phyloP scores from a whole-genome alignment of 2,797 vertebrate species.

The Phoeniculus purpureus region DNA sequence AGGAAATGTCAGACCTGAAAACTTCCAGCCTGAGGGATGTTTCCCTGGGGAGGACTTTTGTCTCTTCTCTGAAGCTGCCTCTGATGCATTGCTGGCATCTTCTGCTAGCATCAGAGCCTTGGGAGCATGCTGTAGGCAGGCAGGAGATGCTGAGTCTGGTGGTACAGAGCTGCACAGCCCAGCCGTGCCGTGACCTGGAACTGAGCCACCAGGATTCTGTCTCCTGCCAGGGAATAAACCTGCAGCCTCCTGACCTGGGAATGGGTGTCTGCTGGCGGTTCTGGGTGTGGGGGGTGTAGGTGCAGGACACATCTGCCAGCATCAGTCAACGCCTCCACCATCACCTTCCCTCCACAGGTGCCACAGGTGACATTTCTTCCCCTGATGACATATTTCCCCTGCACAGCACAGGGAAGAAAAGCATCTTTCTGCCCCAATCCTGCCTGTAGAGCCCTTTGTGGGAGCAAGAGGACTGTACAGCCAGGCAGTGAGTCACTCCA shows the following conservation, averaged over 20 bases:
- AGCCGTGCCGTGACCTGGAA: not conserved
- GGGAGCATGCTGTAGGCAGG: not conserved
- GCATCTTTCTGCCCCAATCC: not conserved
- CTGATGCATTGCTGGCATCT: constrained; percentile 11
- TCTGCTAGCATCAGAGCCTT: not conserved
- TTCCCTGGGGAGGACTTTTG: constrained; percentile 14
- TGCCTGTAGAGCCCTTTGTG: not conserved
- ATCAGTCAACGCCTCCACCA: not conserved
- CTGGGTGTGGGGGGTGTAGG: not conserved
- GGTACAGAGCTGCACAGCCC: not conserved
- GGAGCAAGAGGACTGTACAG: not conserved
- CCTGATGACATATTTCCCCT: not conserved
- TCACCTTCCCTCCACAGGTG: fast-evolving
- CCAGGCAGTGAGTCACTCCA: not conserved
- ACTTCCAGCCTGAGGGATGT: constrained; percentile 12
- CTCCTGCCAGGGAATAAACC: not conserved
- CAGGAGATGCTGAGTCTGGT: not conserved
- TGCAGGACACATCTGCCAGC: not conserved
- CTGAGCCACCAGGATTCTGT: not conserved
- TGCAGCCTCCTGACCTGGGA: not conserved
- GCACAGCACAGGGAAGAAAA: not conserved
- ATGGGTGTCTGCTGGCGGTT: not conserved
- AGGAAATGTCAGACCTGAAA: not conserved
- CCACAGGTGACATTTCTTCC: not conserved
- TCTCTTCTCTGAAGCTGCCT: not conserved